phyloP scores from a whole-genome alignment of 35 echinoderm and acorn worm species.

The Anneissia japonica region DNA sequence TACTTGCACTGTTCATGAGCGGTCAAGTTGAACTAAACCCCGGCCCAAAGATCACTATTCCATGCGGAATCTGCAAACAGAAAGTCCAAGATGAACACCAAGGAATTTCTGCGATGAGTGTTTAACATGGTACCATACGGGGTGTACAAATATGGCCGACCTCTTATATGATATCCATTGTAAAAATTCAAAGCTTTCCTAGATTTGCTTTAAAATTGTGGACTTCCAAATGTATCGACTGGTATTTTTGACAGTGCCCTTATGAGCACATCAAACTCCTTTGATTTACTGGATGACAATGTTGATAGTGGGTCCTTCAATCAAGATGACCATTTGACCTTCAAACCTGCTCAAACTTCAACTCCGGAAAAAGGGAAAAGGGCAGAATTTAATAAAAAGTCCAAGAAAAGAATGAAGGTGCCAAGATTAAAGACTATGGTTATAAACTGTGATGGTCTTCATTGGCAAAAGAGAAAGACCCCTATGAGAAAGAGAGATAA shows the following conservation, averaged over 20 bases:
- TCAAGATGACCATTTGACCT: neutral
- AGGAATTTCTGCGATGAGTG: neutral
- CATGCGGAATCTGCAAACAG: neutral
- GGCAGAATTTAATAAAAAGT: neutral
- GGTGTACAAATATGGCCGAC: neutral
- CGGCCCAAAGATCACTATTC: neutral
- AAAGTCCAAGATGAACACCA: neutral
- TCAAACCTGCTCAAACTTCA: neutral
- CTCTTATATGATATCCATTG: neutral
- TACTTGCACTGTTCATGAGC: no score
- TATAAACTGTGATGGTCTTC: slow-evolving; percentile 12
- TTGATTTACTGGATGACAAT: slow-evolving; percentile 10
- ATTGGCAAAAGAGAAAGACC: slow-evolving; percentile 9
- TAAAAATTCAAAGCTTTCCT: neutral
- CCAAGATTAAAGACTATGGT: neutral
- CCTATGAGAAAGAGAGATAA: neutral
- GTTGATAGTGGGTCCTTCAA: no score
- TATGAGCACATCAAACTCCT: slow-evolving; percentile 9
- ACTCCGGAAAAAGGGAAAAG: neutral
- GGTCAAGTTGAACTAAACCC: no score
- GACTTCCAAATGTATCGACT: neutral
- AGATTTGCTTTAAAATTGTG: neutral
- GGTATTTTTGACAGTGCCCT: neutral
- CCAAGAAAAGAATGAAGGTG: neutral
- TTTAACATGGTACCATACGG: neutral